Evolutionary conservation across 1,140 invertebrate genomes (phyloP).

Genomic region (Eupristina koningsbergeri): DNA sequence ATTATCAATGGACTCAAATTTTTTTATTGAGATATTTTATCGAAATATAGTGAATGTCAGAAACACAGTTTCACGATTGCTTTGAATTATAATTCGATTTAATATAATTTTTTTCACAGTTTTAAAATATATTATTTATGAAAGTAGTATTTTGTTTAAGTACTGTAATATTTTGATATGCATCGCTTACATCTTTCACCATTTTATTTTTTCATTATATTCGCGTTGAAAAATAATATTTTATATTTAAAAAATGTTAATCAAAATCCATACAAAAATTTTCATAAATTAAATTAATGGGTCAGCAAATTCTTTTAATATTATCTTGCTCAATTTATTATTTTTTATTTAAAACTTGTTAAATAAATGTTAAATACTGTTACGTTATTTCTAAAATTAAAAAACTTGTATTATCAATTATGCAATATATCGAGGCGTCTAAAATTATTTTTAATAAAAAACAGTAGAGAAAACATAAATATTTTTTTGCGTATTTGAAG

Average conservation of each 20-base stretch:
- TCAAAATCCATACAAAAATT: too few relatives aligned
- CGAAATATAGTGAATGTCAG: not conserved
- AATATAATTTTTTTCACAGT: too few relatives aligned
- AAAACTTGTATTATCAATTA: not conserved
- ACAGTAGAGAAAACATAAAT: not conserved
- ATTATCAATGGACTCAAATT: not conserved
- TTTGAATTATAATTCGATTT: too few relatives aligned
- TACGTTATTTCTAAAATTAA: constrained; percentile 18
- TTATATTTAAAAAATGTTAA: not conserved
- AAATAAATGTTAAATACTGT: not conserved
- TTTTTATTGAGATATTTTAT: not conserved
- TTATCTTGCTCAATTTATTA: not conserved
- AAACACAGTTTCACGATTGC: too few relatives aligned
- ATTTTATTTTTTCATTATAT: not conserved
- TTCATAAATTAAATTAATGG: too few relatives aligned
- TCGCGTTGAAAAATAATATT: not conserved
- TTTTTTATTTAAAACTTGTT: not conserved
- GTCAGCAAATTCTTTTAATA: not conserved
- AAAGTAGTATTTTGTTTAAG: too few relatives aligned
- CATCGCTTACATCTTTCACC: not conserved
- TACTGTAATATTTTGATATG: too few relatives aligned
- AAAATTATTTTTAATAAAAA: not conserved
- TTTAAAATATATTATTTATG: too few relatives aligned
- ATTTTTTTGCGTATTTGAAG: not conserved
- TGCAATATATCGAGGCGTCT: too few relatives aligned